These are phyloP conservation scores for Dolichotis patagonum DNA, from an alignment of 2,113 vertebrate species.

Conservation along the genomic window DNA sequence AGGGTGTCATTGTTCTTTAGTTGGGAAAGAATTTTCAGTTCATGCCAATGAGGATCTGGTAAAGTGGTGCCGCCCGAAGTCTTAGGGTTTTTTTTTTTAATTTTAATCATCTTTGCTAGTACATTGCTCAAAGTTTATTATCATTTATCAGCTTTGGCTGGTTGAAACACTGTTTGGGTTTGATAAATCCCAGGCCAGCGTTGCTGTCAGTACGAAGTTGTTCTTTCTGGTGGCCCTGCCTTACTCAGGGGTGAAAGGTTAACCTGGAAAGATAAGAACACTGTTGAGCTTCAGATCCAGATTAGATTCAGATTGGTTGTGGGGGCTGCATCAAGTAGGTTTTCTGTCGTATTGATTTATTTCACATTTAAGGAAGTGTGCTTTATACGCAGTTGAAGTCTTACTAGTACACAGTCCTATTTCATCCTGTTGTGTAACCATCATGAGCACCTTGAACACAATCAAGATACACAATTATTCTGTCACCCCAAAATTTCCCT, in stretches of 20 bases:
- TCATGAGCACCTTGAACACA: not conserved
- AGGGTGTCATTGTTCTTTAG: too few relatives aligned
- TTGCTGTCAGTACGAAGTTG: not conserved
- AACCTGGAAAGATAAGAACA: not conserved
- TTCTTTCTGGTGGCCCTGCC: not conserved
- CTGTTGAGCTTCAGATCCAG: not conserved
- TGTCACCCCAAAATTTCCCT: not conserved
- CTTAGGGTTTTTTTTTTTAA: not conserved
- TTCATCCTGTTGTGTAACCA: not conserved
- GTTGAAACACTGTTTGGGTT: not conserved
- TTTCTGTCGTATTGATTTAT: constrained; percentile 1
- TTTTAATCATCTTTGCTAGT: not conserved
- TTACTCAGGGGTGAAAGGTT: not conserved
- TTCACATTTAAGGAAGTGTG: not conserved
- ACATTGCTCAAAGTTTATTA: not conserved
- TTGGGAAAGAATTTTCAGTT: not conserved
- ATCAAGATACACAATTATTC: not conserved
- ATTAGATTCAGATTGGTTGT: not conserved
- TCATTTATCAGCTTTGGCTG: not conserved
- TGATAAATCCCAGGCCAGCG: not conserved
- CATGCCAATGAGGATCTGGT: not conserved
- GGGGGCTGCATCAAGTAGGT: not conserved
- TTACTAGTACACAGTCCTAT: not conserved
- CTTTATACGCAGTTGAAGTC: not conserved
- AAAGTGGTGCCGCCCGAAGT: not conserved